phyloP scores from a whole-genome alignment of 1,140 invertebrate genomes.

The Tyrophagus putrescentiae region DNA sequence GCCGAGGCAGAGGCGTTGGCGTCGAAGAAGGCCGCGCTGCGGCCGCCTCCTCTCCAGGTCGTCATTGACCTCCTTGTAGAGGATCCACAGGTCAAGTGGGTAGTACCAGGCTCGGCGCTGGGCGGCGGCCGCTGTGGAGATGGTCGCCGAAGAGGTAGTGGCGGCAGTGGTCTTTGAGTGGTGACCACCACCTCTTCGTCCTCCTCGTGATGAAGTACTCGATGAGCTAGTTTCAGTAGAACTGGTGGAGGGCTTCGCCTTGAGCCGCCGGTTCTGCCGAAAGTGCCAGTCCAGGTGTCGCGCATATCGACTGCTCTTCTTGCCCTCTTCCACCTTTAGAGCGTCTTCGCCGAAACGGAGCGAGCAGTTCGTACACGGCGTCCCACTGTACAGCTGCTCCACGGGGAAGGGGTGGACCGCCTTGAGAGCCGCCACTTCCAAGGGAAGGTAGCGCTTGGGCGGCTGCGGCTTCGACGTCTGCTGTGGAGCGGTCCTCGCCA shows the following conservation, averaged over 20 bases:
- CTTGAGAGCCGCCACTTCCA: conserved; percentile 17
- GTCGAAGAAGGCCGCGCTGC: conserved; percentile 39
- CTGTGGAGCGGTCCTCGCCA: background rate
- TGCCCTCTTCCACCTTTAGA: conserved; percentile 45
- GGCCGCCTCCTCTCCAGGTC: conserved; percentile 67
- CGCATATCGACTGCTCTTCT: conserved; percentile 48
- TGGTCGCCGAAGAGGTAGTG: no score
- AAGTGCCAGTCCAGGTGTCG: conserved; percentile 97
- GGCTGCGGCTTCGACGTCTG: background rate
- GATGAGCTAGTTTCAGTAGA: no score
- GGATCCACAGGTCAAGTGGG: conserved; percentile 49
- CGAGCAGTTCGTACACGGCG: conserved; percentile 88
- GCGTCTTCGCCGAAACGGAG: conserved; percentile 64
- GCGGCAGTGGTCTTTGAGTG: no score
- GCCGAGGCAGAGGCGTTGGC: background rate
- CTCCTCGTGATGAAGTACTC: no score
- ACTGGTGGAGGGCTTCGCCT: conserved; percentile 34
- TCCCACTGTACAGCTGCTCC: conserved; percentile 56
- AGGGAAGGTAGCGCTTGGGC: conserved; percentile 7
- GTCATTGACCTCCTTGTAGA: conserved; percentile 86
- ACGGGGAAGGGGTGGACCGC: conserved; percentile 2
- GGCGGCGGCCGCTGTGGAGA: background rate
- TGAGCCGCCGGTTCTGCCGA: conserved; percentile 68
- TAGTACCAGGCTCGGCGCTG: conserved; percentile 20
- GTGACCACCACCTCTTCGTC: no score